Conservation (phyloP, 2,797 vertebrate species). For the Borostomias antarcticus region DNA sequence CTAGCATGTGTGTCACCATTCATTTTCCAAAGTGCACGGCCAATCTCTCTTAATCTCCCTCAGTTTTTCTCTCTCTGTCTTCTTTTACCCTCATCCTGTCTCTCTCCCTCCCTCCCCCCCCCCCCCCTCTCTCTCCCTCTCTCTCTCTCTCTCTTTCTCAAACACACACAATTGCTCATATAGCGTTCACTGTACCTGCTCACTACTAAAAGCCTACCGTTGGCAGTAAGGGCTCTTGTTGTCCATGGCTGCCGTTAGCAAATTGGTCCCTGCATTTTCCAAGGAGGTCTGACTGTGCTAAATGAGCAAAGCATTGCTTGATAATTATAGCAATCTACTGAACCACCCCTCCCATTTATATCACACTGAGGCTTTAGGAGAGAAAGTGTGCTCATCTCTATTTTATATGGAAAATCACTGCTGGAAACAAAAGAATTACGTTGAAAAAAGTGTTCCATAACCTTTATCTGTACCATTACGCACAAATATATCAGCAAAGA, state of each 20-base stretch:
- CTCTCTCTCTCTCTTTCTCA: background rate
- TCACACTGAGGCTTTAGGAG: constrained; percentile 43
- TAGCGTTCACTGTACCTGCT: background rate
- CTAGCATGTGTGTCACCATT: too few relatives aligned
- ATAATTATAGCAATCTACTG: constrained; percentile 64
- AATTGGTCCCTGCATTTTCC: constrained; percentile 56
- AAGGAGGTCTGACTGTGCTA: constrained; percentile 53
- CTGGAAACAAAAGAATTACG: constrained; percentile 8
- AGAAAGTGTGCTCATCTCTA: constrained; percentile 24
- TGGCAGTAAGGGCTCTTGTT: constrained; percentile 38
- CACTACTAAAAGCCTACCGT: constrained; percentile 38
- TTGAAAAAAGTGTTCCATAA: background rate
- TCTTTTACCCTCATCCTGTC: too few relatives aligned
- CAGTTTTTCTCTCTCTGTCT: too few relatives aligned
- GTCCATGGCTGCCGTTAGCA: constrained; percentile 47
- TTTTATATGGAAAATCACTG: background rate
- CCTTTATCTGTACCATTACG: background rate
- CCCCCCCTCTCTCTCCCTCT: constrained; percentile 71
- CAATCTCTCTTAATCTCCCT: too few relatives aligned
- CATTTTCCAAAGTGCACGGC: too few relatives aligned
- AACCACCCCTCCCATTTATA: constrained; percentile 51
- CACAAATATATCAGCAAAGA: background rate
- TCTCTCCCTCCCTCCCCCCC: background rate
- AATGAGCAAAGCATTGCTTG: constrained; percentile 54
- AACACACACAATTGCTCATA: background rate